These are phyloP conservation scores for Notarius quadriscutis DNA, from an alignment of 2,113 vertebrate species.

Conservation along the genomic window DNA sequence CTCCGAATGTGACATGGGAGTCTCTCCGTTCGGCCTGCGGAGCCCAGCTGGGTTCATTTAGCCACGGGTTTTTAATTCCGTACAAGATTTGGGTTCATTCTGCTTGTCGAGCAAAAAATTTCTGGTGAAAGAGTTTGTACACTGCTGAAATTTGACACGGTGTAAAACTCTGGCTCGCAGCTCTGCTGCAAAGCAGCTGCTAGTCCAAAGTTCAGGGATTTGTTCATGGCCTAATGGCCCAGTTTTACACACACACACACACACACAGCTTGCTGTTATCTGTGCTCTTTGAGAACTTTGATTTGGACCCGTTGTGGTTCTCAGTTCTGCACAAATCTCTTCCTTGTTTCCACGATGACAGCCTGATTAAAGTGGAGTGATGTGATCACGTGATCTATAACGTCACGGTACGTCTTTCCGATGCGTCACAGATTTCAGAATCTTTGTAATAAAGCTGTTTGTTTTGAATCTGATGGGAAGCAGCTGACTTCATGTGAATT, in stretches of 20 bases:
- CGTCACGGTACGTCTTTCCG: neutral
- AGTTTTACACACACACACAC: slow-evolving; percentile 4
- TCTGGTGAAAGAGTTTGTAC: neutral
- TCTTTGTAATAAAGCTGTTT: neutral
- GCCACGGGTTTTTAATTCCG: neutral
- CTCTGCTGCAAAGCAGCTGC: neutral
- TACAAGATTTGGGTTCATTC: neutral
- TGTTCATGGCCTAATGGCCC: slow-evolving; percentile 25
- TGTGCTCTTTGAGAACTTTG: neutral
- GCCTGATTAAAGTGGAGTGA: neutral
- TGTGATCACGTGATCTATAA: neutral
- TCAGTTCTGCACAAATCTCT: neutral
- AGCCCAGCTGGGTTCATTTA: neutral
- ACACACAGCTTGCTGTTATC: neutral
- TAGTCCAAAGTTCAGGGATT: slow-evolving; percentile 35
- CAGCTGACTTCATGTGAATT: neutral
- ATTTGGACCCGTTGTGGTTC: neutral
- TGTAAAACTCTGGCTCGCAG: neutral
- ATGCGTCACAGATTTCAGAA: neutral
- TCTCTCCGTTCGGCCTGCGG: neutral
- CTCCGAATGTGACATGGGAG: neutral
- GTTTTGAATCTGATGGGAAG: neutral
- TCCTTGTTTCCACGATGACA: neutral
- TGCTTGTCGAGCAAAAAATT: neutral
- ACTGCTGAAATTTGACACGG: neutral